phyloP scores from a whole-genome alignment of 2,113 vertebrate genomes.

The Archocentrus centrarchus region DNA sequence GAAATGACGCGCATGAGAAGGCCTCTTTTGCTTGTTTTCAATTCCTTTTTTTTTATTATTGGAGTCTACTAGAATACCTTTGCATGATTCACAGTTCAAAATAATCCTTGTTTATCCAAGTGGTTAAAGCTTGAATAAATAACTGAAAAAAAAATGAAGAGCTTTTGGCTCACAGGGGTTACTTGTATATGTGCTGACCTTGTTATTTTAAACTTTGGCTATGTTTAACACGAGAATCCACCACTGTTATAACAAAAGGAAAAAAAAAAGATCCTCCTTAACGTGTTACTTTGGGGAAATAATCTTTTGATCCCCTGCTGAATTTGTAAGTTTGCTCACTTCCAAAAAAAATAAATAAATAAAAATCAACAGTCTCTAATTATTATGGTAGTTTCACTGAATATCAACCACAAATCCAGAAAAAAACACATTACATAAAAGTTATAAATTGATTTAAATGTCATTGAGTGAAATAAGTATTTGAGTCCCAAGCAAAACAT shows the following conservation, averaged over 20 bases:
- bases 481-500: too few relatives aligned
- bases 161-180: neutral
- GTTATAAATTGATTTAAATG: too few relatives aligned
- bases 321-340: too few relatives aligned
- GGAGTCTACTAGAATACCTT: neutral
- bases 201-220: neutral
- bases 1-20: neutral
- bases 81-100: neutral
- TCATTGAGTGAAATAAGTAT: too few relatives aligned
- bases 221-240: neutral
- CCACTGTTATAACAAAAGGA: neutral
- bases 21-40: slow-evolving; percentile 1
- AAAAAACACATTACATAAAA: too few relatives aligned
- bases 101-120: neutral
- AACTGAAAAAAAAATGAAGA: neutral
- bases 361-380: too few relatives aligned
- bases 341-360: too few relatives aligned
- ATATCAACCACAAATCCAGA: too few relatives aligned
- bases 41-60: neutral
- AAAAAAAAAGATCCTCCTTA: neutral
- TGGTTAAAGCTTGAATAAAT: neutral
- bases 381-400: too few relatives aligned
- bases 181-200: neutral
- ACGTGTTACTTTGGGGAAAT: neutral
- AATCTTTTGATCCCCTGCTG: too few relatives aligned